These are phyloP conservation scores for Capitulum mitella DNA, from an alignment of 2,888 invertebrate genomes.

Conservation along the genomic window DNA sequence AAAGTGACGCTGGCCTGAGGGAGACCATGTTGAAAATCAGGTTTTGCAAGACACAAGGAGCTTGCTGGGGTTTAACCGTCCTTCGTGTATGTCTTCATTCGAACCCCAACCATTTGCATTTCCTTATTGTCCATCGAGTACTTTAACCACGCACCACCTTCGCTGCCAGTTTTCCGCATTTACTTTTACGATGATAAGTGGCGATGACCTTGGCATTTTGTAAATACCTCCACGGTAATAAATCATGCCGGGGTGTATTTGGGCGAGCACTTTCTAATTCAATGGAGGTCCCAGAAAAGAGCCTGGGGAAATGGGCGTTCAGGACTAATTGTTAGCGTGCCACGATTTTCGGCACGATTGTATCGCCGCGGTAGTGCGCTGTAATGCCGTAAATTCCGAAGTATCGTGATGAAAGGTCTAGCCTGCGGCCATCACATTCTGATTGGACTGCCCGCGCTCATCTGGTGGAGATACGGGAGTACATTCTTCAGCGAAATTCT, in stretches of 20 bases:
- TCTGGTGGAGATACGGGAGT: too few relatives aligned
- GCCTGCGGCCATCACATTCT: neutral
- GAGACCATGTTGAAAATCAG: too few relatives aligned
- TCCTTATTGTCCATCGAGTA: neutral
- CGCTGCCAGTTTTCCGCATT: neutral
- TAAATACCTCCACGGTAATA: neutral
- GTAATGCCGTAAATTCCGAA: neutral
- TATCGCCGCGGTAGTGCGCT: neutral
- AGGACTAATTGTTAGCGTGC: neutral
- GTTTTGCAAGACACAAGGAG: too few relatives aligned
- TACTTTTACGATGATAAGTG: neutral
- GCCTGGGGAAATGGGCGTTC: neutral
- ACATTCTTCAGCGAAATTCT: too few relatives aligned
- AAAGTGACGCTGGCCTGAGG: too few relatives aligned
- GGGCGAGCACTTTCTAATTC: constrained; percentile 8
- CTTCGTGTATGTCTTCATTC: too few relatives aligned
- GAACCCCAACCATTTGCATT: neutral
- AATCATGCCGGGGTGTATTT: neutral
- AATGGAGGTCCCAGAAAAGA: neutral
- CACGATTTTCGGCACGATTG: too few relatives aligned
- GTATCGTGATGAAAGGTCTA: neutral
- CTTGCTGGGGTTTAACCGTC: too few relatives aligned
- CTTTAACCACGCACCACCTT: neutral
- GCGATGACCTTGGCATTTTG: neutral
- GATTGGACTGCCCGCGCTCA: neutral